Evolutionary conservation across 2,888 invertebrate species (phyloP).

Genomic region (Noctua janthina): DNA sequence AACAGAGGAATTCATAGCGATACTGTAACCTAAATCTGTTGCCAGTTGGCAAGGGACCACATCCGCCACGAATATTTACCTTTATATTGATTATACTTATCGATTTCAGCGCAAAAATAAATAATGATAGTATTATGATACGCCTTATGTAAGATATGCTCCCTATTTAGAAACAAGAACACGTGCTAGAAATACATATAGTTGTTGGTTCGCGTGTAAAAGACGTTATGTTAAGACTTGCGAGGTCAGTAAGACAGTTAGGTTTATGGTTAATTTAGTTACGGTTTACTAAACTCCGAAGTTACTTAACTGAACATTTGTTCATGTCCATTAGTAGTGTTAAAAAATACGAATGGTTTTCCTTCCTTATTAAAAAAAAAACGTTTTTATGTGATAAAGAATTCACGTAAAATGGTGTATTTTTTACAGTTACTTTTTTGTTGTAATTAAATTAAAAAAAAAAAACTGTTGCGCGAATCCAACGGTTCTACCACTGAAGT

Average conservation of each 20-base stretch:
- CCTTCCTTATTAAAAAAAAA: slow-evolving; percentile 40
- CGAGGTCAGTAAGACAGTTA: slow-evolving; percentile 54
- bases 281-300: slow-evolving; percentile 47
- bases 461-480: slow-evolving; percentile 56
- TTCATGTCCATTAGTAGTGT: slow-evolving; percentile 48
- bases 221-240: slow-evolving; percentile 38
- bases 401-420: slow-evolving; percentile 18
- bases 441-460: slow-evolving; percentile 8
- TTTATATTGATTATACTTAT: slow-evolving; percentile 58
- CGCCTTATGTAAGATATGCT: slow-evolving; percentile 29
- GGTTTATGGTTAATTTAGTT: slow-evolving; percentile 53
- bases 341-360: slow-evolving; percentile 33
- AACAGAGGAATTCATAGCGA: slow-evolving; percentile 70
- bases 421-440: slow-evolving; percentile 36
- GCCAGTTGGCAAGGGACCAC: slow-evolving; percentile 68
- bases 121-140: slow-evolving; percentile 38
- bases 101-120: slow-evolving; percentile 51
- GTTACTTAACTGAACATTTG: slow-evolving; percentile 47
- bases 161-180: slow-evolving; percentile 29
- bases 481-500: slow-evolving; percentile 73
- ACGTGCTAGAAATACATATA: slow-evolving; percentile 49
- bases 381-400: slow-evolving; percentile 24
- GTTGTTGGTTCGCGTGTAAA: slow-evolving; percentile 34
- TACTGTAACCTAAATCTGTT: slow-evolving; percentile 72
- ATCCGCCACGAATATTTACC: slow-evolving; percentile 58